Conservation (phyloP, 2,888 invertebrate genomes). For the Thumatha senex region DNA sequence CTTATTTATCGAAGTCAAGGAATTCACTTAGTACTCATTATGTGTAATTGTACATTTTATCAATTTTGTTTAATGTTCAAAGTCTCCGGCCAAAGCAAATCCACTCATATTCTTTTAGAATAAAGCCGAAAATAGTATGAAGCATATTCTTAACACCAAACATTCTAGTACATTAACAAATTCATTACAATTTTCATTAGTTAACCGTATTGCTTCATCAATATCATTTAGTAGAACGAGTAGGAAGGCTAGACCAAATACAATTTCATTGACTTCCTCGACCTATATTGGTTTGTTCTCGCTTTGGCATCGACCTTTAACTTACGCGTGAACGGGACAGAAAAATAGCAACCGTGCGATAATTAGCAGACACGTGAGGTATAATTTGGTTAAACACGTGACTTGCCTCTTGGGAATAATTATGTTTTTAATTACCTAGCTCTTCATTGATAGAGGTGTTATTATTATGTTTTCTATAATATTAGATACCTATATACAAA, state of each 20-base stretch:
- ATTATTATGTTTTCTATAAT: too few species aligned
- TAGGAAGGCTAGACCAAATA: constrained; percentile 10
- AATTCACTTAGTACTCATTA: too few species aligned
- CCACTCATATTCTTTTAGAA: too few species aligned
- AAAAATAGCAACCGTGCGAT: constrained; percentile 6
- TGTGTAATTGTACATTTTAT: too few species aligned
- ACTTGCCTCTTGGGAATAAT: not conserved
- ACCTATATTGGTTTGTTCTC: constrained; percentile 13
- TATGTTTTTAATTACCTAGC: not conserved
- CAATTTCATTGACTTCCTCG: not conserved
- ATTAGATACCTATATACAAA: too few species aligned
- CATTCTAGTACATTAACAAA: constrained; percentile 14
- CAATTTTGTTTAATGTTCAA: too few species aligned
- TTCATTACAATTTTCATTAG: constrained; percentile 27
- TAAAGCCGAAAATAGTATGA: too few species aligned
- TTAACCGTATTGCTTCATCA: constrained; percentile 33
- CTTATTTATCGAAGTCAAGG: too few species aligned
- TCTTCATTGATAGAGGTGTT: not conserved
- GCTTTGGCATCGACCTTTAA: constrained; percentile 8
- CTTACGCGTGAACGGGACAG: constrained; percentile 10
- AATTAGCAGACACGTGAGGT: constrained; percentile 22
- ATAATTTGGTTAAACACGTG: constrained; percentile 15
- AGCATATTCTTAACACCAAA: too few species aligned
- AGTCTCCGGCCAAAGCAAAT: too few species aligned
- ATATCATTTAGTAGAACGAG: constrained; percentile 22